These are phyloP conservation scores for Tragelaphus imberbis DNA, from an alignment of 2,113 vertebrate species.

Conservation along the genomic window DNA sequence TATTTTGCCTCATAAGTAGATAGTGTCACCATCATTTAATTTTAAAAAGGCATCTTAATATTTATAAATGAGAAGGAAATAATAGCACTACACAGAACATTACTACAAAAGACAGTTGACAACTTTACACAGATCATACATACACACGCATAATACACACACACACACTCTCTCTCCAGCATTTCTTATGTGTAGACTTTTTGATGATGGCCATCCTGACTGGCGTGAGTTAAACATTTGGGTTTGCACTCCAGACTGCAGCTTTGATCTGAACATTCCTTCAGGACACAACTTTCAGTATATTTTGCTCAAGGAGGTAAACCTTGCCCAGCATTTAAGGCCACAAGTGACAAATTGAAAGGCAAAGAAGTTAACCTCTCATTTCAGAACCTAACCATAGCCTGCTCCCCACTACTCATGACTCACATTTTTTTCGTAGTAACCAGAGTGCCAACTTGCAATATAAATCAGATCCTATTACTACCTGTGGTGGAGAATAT, in stretches of 20 bases:
- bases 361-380: background rate
- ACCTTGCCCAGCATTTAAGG: background rate
- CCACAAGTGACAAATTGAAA: background rate
- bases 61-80: background rate
- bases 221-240: background rate
- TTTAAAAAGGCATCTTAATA: background rate
- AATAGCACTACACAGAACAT: background rate
- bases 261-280: background rate
- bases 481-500: background rate
- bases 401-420: background rate
- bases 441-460: background rate
- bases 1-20: background rate
- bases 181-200: background rate
- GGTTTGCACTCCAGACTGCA: background rate
- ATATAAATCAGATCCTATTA: background rate
- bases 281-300: background rate
- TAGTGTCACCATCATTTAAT: background rate
- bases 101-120: background rate
- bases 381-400: background rate
- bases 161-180: background rate
- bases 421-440: background rate
- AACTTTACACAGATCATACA: background rate
- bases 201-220: background rate
- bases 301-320: background rate
- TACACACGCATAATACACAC: accelerated